These are phyloP conservation scores for Tringa solitaria DNA, from an alignment of 2,113 vertebrate species.

Conservation along the genomic window DNA sequence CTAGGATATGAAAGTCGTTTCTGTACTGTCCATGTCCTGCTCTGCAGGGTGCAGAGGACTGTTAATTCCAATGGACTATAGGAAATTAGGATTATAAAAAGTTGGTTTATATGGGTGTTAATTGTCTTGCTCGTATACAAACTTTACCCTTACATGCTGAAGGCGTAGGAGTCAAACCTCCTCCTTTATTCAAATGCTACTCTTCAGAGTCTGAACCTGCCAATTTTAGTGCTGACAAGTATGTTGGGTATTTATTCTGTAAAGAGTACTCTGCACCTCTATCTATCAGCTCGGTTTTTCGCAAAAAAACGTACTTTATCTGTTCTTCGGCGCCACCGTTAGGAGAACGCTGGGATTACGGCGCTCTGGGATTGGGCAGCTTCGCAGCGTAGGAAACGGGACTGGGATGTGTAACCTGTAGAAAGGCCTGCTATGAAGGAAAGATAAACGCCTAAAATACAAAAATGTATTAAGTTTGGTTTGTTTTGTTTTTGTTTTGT, in stretches of 20 bases:
- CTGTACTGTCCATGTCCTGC: background rate
- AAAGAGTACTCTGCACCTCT: background rate
- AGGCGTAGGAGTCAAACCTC: background rate
- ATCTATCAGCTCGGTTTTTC: background rate
- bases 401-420: background rate
- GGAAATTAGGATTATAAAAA: background rate
- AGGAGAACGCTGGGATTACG: background rate
- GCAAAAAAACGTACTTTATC: background rate
- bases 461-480: background rate
- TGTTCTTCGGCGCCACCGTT: slow-evolving; percentile 35
- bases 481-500: background rate
- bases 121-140: background rate
- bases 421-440: background rate
- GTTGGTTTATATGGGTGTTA: background rate
- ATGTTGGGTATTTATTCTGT: background rate
- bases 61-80: background rate
- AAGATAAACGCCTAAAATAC: background rate
- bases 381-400: background rate
- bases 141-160: background rate
- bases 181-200: background rate
- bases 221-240: background rate
- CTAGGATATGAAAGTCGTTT: background rate
- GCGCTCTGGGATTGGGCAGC: background rate
- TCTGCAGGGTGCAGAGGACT: background rate
- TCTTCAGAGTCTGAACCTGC: background rate